Evolutionary conservation across 2,113 vertebrate species (phyloP).

Genomic region (Dipodomys ordii): DNA sequence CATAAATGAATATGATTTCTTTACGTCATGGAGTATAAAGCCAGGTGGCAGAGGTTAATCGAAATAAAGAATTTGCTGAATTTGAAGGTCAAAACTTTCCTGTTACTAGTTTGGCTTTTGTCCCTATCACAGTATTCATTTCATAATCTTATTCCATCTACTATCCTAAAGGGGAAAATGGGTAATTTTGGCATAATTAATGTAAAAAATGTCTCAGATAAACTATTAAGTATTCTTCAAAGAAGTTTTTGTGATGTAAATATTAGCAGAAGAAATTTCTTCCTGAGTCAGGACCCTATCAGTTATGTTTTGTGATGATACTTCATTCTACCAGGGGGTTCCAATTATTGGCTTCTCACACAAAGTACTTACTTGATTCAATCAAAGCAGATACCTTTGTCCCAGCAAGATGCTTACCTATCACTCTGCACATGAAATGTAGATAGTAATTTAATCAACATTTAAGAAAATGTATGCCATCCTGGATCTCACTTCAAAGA

Average conservation of each 20-base stretch:
- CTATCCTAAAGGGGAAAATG: neutral
- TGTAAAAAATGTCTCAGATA: neutral
- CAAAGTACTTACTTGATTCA: neutral
- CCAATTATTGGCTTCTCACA: neutral
- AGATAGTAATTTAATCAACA: neutral
- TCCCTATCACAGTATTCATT: constrained; percentile 30
- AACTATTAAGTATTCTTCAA: constrained; percentile 19
- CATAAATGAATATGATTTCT: neutral
- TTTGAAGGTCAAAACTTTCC: constrained; percentile 46
- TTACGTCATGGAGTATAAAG: neutral
- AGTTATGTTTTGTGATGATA: neutral
- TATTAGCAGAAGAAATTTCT: neutral
- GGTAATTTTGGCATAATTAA: neutral
- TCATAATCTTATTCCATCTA: constrained; percentile 15
- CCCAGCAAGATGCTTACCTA: neutral
- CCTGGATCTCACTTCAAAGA: neutral
- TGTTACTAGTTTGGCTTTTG: constrained; percentile 51
- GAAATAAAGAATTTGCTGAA: constrained; percentile 39
- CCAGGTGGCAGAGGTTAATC: neutral
- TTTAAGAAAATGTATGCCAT: neutral
- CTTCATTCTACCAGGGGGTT: neutral
- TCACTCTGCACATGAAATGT: neutral
- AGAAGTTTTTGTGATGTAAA: neutral
- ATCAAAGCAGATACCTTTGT: neutral
- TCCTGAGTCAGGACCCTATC: neutral